Evolutionary conservation across 2,888 invertebrate genomes (phyloP).

Genomic region (Oxycera nigricornis): DNA sequence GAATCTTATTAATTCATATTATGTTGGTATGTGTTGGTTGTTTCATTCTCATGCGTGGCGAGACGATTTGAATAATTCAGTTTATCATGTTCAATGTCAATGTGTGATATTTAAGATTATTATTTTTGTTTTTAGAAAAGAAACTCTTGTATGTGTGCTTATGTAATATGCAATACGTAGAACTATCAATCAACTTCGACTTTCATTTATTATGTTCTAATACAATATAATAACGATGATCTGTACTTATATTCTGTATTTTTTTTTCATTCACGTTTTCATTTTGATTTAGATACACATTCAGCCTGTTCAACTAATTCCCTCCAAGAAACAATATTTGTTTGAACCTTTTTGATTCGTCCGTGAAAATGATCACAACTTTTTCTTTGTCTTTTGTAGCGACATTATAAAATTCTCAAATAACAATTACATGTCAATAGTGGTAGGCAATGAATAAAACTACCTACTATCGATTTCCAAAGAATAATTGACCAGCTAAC

Average conservation of each 20-base stretch:
- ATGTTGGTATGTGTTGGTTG: background rate
- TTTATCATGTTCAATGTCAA: constrained; percentile 13
- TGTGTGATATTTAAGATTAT: background rate
- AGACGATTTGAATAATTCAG: too few relatives aligned
- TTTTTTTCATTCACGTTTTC: background rate
- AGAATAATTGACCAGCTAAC: too few relatives aligned
- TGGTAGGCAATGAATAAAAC: too few relatives aligned
- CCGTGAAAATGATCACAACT: background rate
- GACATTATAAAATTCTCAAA: too few relatives aligned
- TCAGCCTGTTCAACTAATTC: background rate
- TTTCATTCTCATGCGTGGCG: too few relatives aligned
- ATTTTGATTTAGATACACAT: background rate
- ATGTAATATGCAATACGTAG: background rate
- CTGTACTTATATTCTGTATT: background rate
- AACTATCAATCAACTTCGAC: background rate
- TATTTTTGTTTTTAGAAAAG: background rate
- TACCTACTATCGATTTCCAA: too few relatives aligned
- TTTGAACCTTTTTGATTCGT: too few relatives aligned
- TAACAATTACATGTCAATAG: too few relatives aligned
- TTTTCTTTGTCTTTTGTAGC: background rate
- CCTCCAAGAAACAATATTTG: too few relatives aligned
- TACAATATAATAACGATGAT: background rate
- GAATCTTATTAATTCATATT: constrained; percentile 7
- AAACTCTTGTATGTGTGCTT: background rate
- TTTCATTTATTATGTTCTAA: background rate